These are phyloP conservation scores for Coremacera marginata DNA, from an alignment of 2,888 invertebrate genomes.

Conservation along the genomic window DNA sequence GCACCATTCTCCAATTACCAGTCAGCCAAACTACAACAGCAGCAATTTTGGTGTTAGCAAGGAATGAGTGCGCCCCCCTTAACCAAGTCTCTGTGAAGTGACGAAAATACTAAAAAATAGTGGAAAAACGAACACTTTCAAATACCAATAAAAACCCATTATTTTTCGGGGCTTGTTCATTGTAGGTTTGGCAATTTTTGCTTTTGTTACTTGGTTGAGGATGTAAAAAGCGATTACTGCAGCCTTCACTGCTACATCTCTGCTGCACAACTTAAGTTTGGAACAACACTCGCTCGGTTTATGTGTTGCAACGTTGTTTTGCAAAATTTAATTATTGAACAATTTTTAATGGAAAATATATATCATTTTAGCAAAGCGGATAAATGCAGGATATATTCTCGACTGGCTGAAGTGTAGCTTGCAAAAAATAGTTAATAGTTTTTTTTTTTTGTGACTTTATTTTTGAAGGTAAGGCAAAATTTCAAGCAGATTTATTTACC, in stretches of 20 bases:
- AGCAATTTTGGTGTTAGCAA: not conserved
- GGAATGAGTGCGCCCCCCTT: not conserved
- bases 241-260: not conserved
- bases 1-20: too few species aligned
- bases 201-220: not conserved
- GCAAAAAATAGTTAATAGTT: not conserved
- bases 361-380: slow-evolving; percentile 47
- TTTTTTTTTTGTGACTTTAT: not conserved
- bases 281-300: slow-evolving; percentile 9
- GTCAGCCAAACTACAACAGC: not conserved
- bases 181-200: not conserved
- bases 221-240: not conserved
- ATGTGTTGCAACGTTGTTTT: not conserved
- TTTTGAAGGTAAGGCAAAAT: slow-evolving; percentile 30
- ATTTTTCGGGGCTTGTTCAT: slow-evolving; percentile 14
- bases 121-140: not conserved
- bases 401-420: not conserved
- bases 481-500: slow-evolving; percentile 58
- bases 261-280: not conserved
- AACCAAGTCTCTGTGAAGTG: not conserved
- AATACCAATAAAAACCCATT: slow-evolving; percentile 35
- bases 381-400: slow-evolving; percentile 3
- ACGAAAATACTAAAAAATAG: slow-evolving; percentile 16
- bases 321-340: slow-evolving; percentile 58
- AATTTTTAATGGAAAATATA: slow-evolving; percentile 62